Base-by-base conservation (phyloP, 2,888 invertebrate species). In the Panzeria rudis region DNA sequence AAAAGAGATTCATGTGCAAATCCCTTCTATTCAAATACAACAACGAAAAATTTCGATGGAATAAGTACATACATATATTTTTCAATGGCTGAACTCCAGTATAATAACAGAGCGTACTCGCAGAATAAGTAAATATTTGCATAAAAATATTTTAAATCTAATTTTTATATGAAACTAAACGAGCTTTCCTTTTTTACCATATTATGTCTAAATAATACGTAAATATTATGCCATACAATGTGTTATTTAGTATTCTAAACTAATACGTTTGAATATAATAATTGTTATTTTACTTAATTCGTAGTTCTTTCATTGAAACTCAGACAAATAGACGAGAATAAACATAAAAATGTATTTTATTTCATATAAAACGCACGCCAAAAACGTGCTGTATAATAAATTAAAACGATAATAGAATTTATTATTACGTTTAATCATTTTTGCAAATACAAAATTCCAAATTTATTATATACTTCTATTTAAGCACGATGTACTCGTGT, bases 351-450 rank as follows among this genome's bases (percentile, higher is more conserved):
- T 79, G 29, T 64, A 47, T 38, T 52, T 41, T 13, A 71, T 71
- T 62, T 78, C 17, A 25, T 38, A 52, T 9, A 50, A 71, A 59
- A 71, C 69, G 61, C 61, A 78, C 41, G 69, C 62, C 32, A 81
- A 80, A 59, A 76, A 71, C 82, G 82, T 82, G 82, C 62, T 82
- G 69, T 47, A 56, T 71, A 76, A 82, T 76, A 76, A 76, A 82
- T 71, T 76, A 54, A 64, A 71, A 64, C 76, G 82, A 82, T 76
- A 82, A 82, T 76, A 20, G 75, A 82, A 82, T 80, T 80, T 79
- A 20, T 72, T 79, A 72, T 79, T 44, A 61, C 62, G 20, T 71
- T 61, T 23, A 54, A 79, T 41, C 32, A 54, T 54, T 25, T 71
- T 44, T 29, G 69, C 52, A 69, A 44, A 71, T 56, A 47, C 8